These are phyloP conservation scores for Microcaecilia unicolor DNA, from an alignment of 2,797 vertebrate species.

Conservation along the genomic window DNA sequence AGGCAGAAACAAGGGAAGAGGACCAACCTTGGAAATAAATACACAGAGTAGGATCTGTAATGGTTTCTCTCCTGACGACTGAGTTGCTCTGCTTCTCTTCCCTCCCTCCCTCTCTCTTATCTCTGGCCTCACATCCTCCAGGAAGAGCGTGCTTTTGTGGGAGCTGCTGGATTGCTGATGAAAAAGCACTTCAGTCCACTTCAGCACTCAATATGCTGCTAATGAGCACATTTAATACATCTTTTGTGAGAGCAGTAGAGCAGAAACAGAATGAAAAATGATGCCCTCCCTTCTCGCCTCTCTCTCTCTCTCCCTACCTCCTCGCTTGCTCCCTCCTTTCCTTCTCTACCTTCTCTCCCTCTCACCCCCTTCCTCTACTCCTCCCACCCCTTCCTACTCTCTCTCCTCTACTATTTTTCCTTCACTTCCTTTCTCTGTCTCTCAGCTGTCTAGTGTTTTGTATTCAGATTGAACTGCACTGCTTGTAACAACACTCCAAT, in stretches of 20 bases:
- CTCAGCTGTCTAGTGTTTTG: too few relatives aligned
- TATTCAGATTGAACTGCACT: too few relatives aligned
- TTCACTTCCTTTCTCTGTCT: too few relatives aligned
- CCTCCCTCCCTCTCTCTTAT: neutral
- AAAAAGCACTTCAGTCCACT: slow-evolving; percentile 15
- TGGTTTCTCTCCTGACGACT: too few relatives aligned
- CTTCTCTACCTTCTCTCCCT: neutral
- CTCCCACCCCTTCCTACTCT: too few relatives aligned
- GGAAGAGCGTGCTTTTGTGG: too few relatives aligned
- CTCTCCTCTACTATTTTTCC: too few relatives aligned
- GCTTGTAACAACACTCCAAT: too few relatives aligned
- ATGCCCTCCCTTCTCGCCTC: neutral
- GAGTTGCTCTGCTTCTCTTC: too few relatives aligned
- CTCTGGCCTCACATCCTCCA: too few relatives aligned
- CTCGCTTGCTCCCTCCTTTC: too few relatives aligned
- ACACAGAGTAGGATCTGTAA: slow-evolving; percentile 24
- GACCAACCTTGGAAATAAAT: slow-evolving; percentile 12
- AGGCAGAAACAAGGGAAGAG: too few relatives aligned
- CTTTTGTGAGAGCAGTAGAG: slow-evolving; percentile 17
- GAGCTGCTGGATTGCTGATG: slow-evolving; percentile 10
- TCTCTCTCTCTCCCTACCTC: neutral
- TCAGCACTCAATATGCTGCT: slow-evolving; percentile 23
- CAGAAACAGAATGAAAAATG: slow-evolving; percentile 21
- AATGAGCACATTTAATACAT: slow-evolving; percentile 23
- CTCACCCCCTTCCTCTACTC: neutral